Base-by-base conservation (phyloP, 2,888 invertebrate genomes). In the Hydriomena furcata region DNA sequence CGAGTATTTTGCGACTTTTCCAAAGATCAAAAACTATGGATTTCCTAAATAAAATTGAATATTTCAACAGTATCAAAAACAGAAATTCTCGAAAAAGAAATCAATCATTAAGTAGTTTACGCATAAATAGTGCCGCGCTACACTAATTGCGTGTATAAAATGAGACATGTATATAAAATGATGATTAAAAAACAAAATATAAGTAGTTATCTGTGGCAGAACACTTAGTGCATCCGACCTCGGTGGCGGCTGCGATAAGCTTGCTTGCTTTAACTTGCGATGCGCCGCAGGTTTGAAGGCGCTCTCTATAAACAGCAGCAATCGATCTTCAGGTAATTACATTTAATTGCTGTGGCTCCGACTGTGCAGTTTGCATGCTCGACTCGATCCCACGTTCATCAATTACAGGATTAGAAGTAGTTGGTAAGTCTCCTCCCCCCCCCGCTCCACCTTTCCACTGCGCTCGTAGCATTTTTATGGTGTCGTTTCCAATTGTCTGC, bases 341-440 rank as follows among this genome's bases (percentile, higher is more conserved):
- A 10, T 45, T 36, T 45, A 45, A 45, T 37, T 31, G 45, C 10
- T 35, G 13, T 12, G 31, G 31, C 28, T 30, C 20, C 27, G 21
- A 11, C 27, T 27, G n/a, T 17, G 17, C 17, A 17, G 17, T 17
- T 27, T 7, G 27, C 36, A 6, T 23, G 38, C 28, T 28, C 7
- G 11, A n/a, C 24, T 25, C 45, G 32, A 17, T 37, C 45, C 45
- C 45, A 40, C 46, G 37, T 32, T 32, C 32, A 32, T 46, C 32
- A 38, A 24, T 46, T 38, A 38, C 45, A 46, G 38, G 45, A 44
- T 35, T 27, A 35, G 35, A n/a, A 44, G 27, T 44, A 27, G 25
- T 7, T 20, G 34, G 34, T 20, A 13, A 17, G 11, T 6, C 31
- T 8, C 17, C 13, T 11, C n/a, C 20, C 28, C 5, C 5, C 8